Base-by-base conservation (phyloP, 2,888 invertebrate genomes). In the Aphodius sticticus region DNA sequence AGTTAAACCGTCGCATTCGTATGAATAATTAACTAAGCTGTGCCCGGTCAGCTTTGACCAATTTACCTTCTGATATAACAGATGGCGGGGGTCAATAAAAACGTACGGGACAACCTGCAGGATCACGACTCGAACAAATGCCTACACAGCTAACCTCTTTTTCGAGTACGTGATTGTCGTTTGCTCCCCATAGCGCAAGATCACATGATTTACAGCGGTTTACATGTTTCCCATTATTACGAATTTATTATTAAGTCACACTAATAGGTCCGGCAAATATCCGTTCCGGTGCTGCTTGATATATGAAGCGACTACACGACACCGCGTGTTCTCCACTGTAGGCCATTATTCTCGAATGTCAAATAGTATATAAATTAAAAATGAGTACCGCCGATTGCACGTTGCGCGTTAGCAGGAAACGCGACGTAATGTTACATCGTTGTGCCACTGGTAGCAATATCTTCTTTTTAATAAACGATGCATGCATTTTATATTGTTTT, bases 131-230 rank as follows among this genome's bases (percentile, higher is more conserved):
- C 9, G 4, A 53, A 53, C 53, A 53, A 53, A 53, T 53, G 53
- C 53, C 53, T 53, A 53, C 53, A 53, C 53, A 53, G 53, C 9
- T 53, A 53, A 53, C 53, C 53, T 53, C 53, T 53, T 53, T 53
- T 53, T 53, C 53, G 53, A 53, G 53, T 53, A 53, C 53, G 53
- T 53, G 53, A 53, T 53, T 53, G 53, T 53, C 53, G 53, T 53
- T 53, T 12, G 53, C 53, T 53, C 53, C 53, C 53, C 53, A 53
- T 53, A 53, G 53, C 53, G 53, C 53, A 53, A 53, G 53, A 53
- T 53, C 53, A 53, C 53, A 12, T 53, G 53, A 53, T 53, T 53
- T 53, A 53, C 53, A 53, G 53, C 53, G 53, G 53, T 53, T 53
- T 53, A 53, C 53, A 53, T 53, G 53, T 53, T 53, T 53, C 53